phyloP scores from a whole-genome alignment of 35 echinoderm and acorn worm genomes.

The Strongylocentrotus purpuratus region DNA sequence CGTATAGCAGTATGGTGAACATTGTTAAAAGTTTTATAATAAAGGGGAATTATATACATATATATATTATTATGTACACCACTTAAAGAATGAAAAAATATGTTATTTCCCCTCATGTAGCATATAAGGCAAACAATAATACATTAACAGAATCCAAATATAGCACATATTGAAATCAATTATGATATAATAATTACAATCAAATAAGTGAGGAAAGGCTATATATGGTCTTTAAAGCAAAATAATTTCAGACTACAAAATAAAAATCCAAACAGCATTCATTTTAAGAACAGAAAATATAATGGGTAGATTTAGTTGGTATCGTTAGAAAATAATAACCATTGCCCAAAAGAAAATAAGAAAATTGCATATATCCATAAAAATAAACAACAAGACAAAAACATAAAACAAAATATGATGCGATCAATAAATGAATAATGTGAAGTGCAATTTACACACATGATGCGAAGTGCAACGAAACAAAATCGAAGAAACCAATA shows the following conservation, averaged over 20 bases:
- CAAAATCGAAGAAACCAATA: background rate
- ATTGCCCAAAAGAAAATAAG: background rate
- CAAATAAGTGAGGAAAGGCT: background rate
- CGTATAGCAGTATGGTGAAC: background rate
- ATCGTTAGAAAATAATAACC: background rate
- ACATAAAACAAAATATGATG: background rate
- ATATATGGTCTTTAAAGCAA: slow-evolving; percentile 32
- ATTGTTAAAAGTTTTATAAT: background rate
- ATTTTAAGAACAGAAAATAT: background rate
- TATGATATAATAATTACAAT: slow-evolving; percentile 17
- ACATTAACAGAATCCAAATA: too few species aligned
- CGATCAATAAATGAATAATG: background rate
- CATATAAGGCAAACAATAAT: background rate
- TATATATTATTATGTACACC: background rate
- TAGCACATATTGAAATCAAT: background rate
- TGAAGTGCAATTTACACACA: background rate
- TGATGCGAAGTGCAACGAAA: background rate
- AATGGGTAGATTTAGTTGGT: background rate
- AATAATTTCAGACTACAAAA: slow-evolving; percentile 47
- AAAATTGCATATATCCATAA: background rate
- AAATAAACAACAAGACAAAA: slow-evolving; percentile 13
- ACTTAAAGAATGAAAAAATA: background rate
- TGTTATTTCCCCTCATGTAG: background rate
- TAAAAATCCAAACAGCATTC: background rate
- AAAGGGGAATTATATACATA: background rate